Percentiles rank a stretch among this genome's conserved stretches.
These are phyloP conservation scores for Plagodis pulveraria DNA, from an alignment of 2,888 invertebrate species.

Conservation along the genomic window DNA sequence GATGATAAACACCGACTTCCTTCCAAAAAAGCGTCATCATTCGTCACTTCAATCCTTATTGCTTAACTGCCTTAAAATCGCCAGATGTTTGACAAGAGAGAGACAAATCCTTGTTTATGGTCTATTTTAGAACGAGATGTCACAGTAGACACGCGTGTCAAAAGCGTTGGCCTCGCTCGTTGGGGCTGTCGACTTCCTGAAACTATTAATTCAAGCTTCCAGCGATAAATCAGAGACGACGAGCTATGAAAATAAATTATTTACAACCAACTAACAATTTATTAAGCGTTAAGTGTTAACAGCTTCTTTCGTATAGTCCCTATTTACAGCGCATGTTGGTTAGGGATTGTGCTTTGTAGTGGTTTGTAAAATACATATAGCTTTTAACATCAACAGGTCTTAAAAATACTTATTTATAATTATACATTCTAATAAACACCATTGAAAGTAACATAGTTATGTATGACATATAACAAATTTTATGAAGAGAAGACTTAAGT, in stretches of 20 bases:
- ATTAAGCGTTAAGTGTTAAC: slow-evolving; percentile 57
- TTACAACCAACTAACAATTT: slow-evolving; percentile 58
- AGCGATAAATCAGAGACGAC: slow-evolving; percentile 61
- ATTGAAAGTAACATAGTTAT: no score
- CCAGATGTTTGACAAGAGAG: slow-evolving; percentile 39
- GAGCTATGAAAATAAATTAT: slow-evolving; percentile 66
- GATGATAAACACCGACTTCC: slow-evolving; percentile 31
- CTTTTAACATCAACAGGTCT: no score
- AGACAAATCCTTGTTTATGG: slow-evolving; percentile 45
- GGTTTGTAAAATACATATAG: no score
- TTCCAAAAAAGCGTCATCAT: slow-evolving; percentile 29
- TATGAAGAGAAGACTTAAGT: no score
- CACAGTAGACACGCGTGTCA: slow-evolving; percentile 45
- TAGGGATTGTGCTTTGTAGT: neutral
- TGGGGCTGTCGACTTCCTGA: slow-evolving; percentile 59
- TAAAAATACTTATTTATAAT: no score
- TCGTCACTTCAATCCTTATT: slow-evolving; percentile 33
- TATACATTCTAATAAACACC: no score
- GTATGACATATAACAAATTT: no score
- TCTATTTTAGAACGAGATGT: slow-evolving; percentile 52
- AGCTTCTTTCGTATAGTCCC: slow-evolving; percentile 43
- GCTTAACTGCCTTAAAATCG: slow-evolving; percentile 26
- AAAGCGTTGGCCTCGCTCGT: slow-evolving; percentile 32
- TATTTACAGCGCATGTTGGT: slow-evolving; percentile 4
- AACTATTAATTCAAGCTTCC: slow-evolving; percentile 64